These are phyloP conservation scores for Oreochromis niloticus DNA, from an alignment of 2,113 vertebrate genomes.

Conservation along the genomic window DNA sequence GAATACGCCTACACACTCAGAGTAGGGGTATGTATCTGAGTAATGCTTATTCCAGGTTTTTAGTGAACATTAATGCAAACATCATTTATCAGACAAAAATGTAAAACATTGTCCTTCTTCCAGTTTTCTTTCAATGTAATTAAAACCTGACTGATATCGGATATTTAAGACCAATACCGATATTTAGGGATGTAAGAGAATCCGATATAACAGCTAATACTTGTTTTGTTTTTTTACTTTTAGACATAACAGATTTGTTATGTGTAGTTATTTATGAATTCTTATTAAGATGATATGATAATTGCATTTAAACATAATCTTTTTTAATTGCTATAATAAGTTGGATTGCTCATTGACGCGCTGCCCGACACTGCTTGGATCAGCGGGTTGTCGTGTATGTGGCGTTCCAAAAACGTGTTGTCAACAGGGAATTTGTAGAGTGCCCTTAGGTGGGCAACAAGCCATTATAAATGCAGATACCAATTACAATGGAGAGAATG, in stretches of 20 bases:
- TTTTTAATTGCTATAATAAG: background rate
- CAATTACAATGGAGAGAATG: too few species aligned
- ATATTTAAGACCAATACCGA: background rate
- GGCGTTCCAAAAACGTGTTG: background rate
- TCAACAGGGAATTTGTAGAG: background rate
- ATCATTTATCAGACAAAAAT: background rate
- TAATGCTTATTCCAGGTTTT: background rate
- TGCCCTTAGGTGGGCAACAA: background rate
- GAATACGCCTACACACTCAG: slow-evolving; percentile 87
- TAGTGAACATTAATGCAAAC: background rate
- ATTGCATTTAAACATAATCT: background rate
- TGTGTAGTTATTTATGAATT: background rate
- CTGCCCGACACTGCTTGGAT: background rate
- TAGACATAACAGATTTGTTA: background rate
- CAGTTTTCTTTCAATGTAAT: background rate
- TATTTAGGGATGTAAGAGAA: background rate
- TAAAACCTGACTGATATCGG: background rate
- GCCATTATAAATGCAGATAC: background rate
- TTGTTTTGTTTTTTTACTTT: background rate
- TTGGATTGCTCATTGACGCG: background rate
- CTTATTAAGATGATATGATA: background rate
- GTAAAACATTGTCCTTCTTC: background rate
- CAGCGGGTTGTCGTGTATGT: background rate
- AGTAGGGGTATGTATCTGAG: slow-evolving; percentile 73
- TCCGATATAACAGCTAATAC: background rate